phyloP scores from a whole-genome alignment of 2,888 invertebrate species.

The Apamea epomidion region DNA sequence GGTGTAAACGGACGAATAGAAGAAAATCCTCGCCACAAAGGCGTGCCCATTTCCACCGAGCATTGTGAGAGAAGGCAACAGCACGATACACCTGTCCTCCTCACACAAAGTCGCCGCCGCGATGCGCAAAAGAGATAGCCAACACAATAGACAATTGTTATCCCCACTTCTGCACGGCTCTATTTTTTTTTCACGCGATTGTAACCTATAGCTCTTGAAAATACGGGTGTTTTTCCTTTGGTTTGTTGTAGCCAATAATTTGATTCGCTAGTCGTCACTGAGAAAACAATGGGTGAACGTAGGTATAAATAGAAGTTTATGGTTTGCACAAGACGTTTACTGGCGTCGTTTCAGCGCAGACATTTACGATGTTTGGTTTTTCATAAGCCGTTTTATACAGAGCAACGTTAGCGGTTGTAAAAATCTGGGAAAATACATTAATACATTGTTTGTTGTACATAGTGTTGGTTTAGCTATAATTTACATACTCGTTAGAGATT shows the following conservation, averaged over 20 bases:
- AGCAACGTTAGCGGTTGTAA: conserved; percentile 63
- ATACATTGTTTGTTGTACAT: conserved; percentile 63
- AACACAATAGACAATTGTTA: conserved; percentile 90
- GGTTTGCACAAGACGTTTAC: conserved; percentile 74
- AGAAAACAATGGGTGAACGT: conserved; percentile 85
- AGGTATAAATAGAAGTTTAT: conserved; percentile 78
- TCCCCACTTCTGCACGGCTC: conserved; percentile 85
- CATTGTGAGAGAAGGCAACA: conserved; percentile 81
- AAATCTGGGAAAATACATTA: conserved; percentile 63
- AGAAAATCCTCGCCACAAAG: conserved; percentile 84
- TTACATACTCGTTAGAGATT: conserved; percentile 54
- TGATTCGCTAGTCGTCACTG: conserved; percentile 86
- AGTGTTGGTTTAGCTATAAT: conserved; percentile 61
- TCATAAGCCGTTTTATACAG: conserved; percentile 62
- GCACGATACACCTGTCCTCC: conserved; percentile 72
- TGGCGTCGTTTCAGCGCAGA: conserved; percentile 74
- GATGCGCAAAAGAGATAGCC: conserved; percentile 88
- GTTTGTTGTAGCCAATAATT: conserved; percentile 85
- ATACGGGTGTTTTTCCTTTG: conserved; percentile 72
- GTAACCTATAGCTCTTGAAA: conserved; percentile 58
- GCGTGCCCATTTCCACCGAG: conserved; percentile 81
- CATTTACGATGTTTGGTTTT: conserved; percentile 69
- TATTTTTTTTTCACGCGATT: conserved; percentile 75
- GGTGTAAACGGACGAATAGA: conserved; percentile 80
- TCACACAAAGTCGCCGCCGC: conserved; percentile 80